Base-by-base conservation (phyloP, 2,888 invertebrate species). In the Abrostola triplasia region DNA sequence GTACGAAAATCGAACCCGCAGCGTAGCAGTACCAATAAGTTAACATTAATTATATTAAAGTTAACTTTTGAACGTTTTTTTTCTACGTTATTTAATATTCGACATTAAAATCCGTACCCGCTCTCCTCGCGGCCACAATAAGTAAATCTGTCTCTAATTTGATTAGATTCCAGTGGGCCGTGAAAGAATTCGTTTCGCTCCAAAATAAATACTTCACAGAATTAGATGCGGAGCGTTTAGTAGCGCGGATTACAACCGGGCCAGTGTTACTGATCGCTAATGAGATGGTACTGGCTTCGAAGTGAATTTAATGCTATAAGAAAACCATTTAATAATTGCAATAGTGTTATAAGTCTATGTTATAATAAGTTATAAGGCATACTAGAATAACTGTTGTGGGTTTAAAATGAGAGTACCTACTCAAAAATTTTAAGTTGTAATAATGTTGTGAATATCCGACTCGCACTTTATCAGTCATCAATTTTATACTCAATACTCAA, bases 141-240 rank as follows among this genome's bases (percentile, higher is more conserved):
- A 58, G 65, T 67, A 66, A 75, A 76, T 67, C 70, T 73, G 58
- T 67, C 60, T 59, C 56, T 82, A 71, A 80, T 79, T 82, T 77
- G 68, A 80, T 82, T 77, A 69, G 67, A 79, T 61, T 61, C 55
- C 60, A 70, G 72, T 73, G 67, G 61, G 61, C 60, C 64, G 59
- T 70, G 61, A 74, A 80, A 82, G 67, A 70, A 75, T 82, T 74
- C 67, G 63, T 57, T 65, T 73, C 61, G 66, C 64, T 69, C 66
- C 71, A 70, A 73, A 80, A 76, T 76, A 80, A 77, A 80, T 75
- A 67, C 64, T 54, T 53, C 11, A 51, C 36, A 40, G 54, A 42
- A 73, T 76, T 69, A 69, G 67, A 61, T 55, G 36, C 56, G 56
- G 64, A 53, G 49, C 48, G 57, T 48, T 61, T 44, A 62, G 61